Conservation (phyloP, 1,140 invertebrate species). For the Neodiprion lecontei region DNA sequence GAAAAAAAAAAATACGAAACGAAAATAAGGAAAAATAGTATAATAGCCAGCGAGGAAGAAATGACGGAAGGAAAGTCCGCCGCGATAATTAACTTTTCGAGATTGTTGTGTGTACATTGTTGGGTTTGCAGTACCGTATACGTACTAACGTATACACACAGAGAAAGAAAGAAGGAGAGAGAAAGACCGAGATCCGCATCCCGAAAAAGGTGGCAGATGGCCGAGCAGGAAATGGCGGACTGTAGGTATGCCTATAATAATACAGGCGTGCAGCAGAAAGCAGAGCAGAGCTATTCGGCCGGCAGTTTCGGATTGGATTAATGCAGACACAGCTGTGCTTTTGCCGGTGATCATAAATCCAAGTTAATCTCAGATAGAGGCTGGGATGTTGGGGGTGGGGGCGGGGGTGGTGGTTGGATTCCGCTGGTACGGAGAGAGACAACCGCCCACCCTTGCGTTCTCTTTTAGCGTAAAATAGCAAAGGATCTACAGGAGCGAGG, state of each 20-base stretch:
- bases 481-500: background rate
- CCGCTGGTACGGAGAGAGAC: no score
- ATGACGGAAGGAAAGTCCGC: background rate
- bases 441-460: background rate
- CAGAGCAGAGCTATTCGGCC: conserved; percentile 28
- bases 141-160: background rate
- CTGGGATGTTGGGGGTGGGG: background rate
- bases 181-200: no score
- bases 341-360: conserved; percentile 44
- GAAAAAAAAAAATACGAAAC: no score
- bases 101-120: background rate
- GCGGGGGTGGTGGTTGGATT: no score
- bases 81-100: background rate
- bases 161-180: no score
- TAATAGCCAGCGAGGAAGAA: background rate
- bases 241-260: background rate
- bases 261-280: background rate
- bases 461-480: background rate
- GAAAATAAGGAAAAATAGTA: no score
- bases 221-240: background rate
- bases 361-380: conserved; percentile 40
- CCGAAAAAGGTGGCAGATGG: background rate
- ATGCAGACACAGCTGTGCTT: conserved; percentile 47
- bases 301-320: conserved; percentile 46
- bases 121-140: background rate